Evolutionary conservation across 2,797 vertebrate genomes (phyloP).

Genomic region (Threskiornis aethiopicus): DNA sequence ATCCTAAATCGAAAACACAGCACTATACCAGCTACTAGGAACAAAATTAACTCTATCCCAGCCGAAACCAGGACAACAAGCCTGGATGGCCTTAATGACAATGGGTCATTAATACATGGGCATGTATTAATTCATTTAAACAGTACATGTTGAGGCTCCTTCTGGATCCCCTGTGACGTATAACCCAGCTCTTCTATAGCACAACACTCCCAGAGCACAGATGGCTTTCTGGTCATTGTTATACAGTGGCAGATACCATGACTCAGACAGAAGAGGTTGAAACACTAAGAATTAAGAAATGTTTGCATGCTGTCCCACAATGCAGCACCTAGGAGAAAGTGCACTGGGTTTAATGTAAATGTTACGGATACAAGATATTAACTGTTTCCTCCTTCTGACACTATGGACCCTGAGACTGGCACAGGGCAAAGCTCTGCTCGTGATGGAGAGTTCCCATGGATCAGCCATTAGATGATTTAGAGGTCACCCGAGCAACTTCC

Average conservation of each 20-base stretch:
- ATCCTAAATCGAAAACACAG: no score
- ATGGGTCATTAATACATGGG: no score
- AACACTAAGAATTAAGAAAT: neutral
- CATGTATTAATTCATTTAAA: neutral
- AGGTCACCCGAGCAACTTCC: neutral
- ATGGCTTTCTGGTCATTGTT: neutral
- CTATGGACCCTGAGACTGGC: accelerated
- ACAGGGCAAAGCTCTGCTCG: neutral
- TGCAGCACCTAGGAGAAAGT: neutral
- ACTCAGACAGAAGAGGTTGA: neutral
- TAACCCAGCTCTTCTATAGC: neutral
- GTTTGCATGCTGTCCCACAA: neutral
- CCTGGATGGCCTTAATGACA: neutral
- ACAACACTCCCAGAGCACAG: neutral
- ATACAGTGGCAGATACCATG: neutral
- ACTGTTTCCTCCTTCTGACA: neutral
- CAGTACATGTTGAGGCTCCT: neutral
- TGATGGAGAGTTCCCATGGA: neutral
- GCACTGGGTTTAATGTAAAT: neutral
- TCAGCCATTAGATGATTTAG: neutral
- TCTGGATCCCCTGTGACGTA: neutral
- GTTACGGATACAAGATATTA: neutral
- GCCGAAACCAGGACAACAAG: neutral
- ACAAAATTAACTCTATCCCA: no score
- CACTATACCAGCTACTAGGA: no score